These are phyloP conservation scores for Hyperoplus immaculatus DNA, from an alignment of 2,797 vertebrate genomes.

Conservation along the genomic window DNA sequence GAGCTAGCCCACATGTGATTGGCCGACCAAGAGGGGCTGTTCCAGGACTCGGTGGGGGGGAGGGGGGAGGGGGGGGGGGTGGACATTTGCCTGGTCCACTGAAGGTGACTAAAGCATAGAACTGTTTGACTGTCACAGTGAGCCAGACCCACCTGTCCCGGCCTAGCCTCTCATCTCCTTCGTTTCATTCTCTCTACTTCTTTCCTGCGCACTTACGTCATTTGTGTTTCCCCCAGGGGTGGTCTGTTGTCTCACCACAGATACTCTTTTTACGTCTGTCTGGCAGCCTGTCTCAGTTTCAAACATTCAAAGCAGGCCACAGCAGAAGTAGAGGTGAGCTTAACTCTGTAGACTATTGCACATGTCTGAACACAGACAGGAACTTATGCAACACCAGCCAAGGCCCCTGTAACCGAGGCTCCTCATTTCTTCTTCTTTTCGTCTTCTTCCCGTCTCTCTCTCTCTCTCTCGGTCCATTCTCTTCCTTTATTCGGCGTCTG, in stretches of 20 bases:
- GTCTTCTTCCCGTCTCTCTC: slow-evolving; percentile 17
- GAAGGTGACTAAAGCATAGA: slow-evolving; percentile 17
- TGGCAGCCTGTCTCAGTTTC: slow-evolving; percentile 42
- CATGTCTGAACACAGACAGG: slow-evolving; percentile 56
- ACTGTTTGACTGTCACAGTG: slow-evolving; percentile 29
- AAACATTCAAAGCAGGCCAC: slow-evolving; percentile 14
- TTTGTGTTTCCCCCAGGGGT: slow-evolving; percentile 2
- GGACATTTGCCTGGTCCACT: background rate
- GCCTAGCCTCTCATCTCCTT: slow-evolving; percentile 24
- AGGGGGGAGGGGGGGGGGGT: slow-evolving; percentile 18
- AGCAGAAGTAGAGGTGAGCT: slow-evolving; percentile 44
- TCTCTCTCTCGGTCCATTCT: slow-evolving; percentile 25
- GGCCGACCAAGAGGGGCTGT: slow-evolving; percentile 68
- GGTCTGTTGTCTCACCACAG: slow-evolving; percentile 35
- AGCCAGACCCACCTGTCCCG: slow-evolving; percentile 12
- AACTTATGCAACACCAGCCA: slow-evolving; percentile 59
- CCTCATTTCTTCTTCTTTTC: slow-evolving; percentile 44
- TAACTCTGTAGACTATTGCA: slow-evolving; percentile 39
- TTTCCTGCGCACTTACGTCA: slow-evolving; percentile 2
- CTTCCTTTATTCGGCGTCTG: slow-evolving; percentile 44
- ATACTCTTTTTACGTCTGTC: slow-evolving; percentile 23
- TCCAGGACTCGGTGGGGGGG: slow-evolving; percentile 55
- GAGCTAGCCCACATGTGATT: slow-evolving; percentile 58
- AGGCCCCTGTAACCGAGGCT: slow-evolving; percentile 22
- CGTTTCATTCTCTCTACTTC: slow-evolving; percentile 15